These are phyloP conservation scores for Rhabdornis inornatus DNA, from an alignment of 2,113 vertebrate genomes.

Conservation along the genomic window DNA sequence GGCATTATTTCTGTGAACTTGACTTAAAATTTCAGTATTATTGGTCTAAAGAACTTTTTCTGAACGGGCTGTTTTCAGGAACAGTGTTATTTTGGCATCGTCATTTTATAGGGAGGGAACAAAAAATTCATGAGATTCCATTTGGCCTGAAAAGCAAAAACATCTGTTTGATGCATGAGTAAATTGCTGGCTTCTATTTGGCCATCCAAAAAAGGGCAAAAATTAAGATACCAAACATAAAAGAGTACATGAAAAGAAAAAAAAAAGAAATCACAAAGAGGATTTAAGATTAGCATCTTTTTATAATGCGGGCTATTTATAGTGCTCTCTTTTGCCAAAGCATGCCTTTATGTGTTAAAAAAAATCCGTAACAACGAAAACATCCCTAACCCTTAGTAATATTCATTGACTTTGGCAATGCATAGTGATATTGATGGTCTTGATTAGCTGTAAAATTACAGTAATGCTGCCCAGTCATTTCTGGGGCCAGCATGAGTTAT, in stretches of 20 bases:
- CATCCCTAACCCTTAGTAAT: neutral
- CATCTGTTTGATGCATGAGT: conserved; percentile 70
- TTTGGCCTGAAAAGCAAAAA: conserved; percentile 73
- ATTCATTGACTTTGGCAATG: conserved; percentile 32
- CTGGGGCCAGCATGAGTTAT: neutral
- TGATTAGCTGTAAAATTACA: conserved; percentile 47
- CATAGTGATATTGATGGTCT: neutral
- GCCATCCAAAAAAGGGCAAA: conserved; percentile 65
- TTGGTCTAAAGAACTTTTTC: conserved; percentile 47
- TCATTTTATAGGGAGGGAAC: conserved; percentile 59
- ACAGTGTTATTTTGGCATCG: conserved; percentile 57
- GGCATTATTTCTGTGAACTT: conserved; percentile 57
- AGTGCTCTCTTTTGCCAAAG: conserved; percentile 49
- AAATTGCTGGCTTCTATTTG: conserved; percentile 63
- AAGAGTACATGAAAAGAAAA: conserved; percentile 57
- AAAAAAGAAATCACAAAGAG: conserved; percentile 56
- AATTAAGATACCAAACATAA: conserved; percentile 62
- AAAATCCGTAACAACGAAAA: neutral
- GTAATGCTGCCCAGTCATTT: conserved; percentile 12
- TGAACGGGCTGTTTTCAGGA: conserved; percentile 31
- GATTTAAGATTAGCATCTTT: conserved; percentile 65
- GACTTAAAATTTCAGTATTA: conserved; percentile 51
- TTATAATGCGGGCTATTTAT: conserved; percentile 52
- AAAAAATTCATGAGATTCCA: conserved; percentile 67
- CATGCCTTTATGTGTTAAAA: conserved; percentile 10